Conservation (phyloP, 2,797 vertebrate genomes). For the Pipistrellus pipistrellus region DNA sequence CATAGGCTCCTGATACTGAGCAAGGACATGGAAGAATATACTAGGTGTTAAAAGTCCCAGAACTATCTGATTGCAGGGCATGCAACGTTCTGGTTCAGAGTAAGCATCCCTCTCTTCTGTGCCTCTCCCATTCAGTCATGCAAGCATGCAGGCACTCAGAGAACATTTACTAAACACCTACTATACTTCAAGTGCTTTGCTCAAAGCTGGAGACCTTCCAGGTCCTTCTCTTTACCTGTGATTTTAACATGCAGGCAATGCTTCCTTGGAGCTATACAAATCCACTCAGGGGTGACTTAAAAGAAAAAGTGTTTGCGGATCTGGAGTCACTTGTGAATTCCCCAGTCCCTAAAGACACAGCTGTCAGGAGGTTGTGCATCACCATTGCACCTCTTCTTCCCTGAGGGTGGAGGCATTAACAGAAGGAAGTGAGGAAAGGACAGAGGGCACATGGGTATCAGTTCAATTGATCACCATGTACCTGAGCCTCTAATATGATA, state of each 20-base stretch:
- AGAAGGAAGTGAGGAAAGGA: neutral
- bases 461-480: rapidly evolving
- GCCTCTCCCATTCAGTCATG: neutral
- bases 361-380: neutral
- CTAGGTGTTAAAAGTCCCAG: neutral
- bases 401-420: neutral
- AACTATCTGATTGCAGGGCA: constrained; percentile 43
- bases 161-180: neutral
- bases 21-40: constrained; percentile 33
- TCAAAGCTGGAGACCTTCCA: neutral
- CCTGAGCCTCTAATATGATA: neutral
- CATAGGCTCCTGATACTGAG: neutral
- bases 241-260: rapidly evolving
- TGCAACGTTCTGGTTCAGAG: neutral
- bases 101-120: constrained; percentile 16
- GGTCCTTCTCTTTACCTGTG: no score
- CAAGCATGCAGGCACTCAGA: neutral
- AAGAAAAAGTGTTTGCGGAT: neutral
- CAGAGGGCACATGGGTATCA: rapidly evolving
- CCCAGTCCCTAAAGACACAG: neutral
- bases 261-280: neutral
- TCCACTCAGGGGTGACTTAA: neutral
- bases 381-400: neutral
- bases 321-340: neutral
- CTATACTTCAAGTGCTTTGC: rapidly evolving